A percentile compares a stretch with the other conserved stretches of the same genome.
Conservation (phyloP, 1,140 invertebrate species). For the Ephestia elutella region DNA sequence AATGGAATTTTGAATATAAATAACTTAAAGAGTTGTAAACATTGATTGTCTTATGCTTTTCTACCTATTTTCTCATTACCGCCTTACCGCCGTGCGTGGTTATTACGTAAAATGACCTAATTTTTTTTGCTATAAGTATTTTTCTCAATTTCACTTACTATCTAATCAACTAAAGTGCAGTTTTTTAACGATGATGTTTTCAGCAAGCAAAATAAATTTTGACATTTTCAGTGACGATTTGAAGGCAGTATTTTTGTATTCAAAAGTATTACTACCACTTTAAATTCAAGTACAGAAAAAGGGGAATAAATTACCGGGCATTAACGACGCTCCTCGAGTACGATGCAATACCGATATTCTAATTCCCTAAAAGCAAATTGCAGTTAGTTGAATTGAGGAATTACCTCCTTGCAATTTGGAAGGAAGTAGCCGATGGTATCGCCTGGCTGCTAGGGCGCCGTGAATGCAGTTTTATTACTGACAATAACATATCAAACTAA, state of each 20-base stretch:
- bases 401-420: constrained; percentile 27
- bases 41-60: neutral
- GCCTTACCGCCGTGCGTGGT: too few species aligned
- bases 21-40: neutral
- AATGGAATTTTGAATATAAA: neutral
- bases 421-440: constrained; percentile 28
- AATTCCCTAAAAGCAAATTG: constrained; percentile 31
- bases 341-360: constrained; percentile 9
- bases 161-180: too few species aligned
- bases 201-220: too few species aligned
- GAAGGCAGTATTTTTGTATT: too few species aligned
- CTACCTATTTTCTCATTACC: too few species aligned
- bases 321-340: neutral
- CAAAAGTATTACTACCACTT: too few species aligned
- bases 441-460: neutral
- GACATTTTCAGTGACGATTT: too few species aligned
- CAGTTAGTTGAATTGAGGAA: constrained; percentile 30
- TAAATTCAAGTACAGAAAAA: neutral
- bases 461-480: constrained; percentile 4
- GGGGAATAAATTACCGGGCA: neutral
- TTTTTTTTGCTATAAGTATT: too few species aligned
- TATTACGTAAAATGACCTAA: too few species aligned
- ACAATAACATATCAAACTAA: constrained; percentile 12
- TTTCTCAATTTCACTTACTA: too few species aligned
- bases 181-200: too few species aligned